phyloP scores from a whole-genome alignment of 2,797 vertebrate species.

The Prionace glauca region DNA sequence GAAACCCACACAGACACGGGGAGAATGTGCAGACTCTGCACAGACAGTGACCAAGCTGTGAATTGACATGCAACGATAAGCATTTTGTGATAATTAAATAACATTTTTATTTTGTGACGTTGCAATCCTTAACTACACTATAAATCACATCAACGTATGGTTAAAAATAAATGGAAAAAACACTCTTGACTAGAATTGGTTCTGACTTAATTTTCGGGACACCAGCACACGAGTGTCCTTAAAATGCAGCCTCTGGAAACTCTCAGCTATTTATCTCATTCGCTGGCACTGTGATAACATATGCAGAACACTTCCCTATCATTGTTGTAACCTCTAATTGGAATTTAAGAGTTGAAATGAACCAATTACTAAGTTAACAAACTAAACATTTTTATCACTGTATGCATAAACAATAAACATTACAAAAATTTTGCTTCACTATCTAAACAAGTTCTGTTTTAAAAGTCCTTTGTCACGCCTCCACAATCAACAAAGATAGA shows the following conservation, averaged over 20 bases:
- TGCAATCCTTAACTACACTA: not conserved
- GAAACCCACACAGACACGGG: too few relatives aligned
- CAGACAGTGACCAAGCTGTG: too few relatives aligned
- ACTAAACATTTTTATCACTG: not conserved
- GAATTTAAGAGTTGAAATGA: not conserved
- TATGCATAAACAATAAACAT: not conserved
- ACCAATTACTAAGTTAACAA: not conserved
- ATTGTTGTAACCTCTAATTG: not conserved
- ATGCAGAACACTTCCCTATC: not conserved
- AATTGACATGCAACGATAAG: not conserved
- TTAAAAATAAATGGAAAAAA: not conserved
- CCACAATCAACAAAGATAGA: slow-evolving; percentile 22
- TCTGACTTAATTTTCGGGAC: not conserved
- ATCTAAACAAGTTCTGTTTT: slow-evolving; percentile 9
- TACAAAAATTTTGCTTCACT: not conserved
- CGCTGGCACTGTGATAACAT: not conserved
- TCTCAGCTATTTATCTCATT: slow-evolving; percentile 3
- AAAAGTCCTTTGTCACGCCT: not conserved
- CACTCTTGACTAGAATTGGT: not conserved
- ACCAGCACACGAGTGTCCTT: not conserved
- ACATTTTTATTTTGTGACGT: not conserved
- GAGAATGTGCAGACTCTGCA: too few relatives aligned
- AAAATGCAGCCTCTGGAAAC: not conserved
- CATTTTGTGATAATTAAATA: not conserved
- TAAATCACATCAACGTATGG: not conserved